Conservation (phyloP, 1,140 invertebrate genomes). For the Trichomalopsis sarcophagae region DNA sequence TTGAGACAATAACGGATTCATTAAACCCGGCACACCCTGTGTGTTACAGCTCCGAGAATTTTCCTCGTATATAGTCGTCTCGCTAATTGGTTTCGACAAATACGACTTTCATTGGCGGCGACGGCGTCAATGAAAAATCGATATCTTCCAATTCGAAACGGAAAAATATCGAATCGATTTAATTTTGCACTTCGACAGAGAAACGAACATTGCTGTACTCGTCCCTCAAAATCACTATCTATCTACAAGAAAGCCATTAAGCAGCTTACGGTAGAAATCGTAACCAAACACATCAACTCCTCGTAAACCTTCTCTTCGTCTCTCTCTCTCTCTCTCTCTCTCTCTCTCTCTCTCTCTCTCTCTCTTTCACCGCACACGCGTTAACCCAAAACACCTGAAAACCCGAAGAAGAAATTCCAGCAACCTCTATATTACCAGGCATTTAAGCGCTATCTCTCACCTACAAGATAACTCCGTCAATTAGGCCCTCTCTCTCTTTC, state of each 20-base stretch:
- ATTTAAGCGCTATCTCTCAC: not conserved
- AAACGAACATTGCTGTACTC: too few species aligned
- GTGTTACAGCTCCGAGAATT: not conserved
- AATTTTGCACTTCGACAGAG: too few species aligned
- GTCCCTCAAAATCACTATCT: too few species aligned
- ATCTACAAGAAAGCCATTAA: too few species aligned
- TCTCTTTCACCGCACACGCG: too few species aligned
- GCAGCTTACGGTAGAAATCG: too few species aligned
- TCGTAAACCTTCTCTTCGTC: too few species aligned
- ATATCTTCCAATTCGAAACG: not conserved
- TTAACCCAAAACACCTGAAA: not conserved
- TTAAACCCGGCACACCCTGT: not conserved
- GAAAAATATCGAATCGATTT: not conserved
- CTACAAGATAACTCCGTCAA: not conserved
- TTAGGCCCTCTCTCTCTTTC: not conserved
- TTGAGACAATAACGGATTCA: slow-evolving; percentile 39
- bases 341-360: too few species aligned
- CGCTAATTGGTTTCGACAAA: slow-evolving; percentile 27
- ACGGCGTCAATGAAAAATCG: slow-evolving; percentile 6
- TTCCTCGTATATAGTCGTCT: not conserved
- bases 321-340: too few species aligned
- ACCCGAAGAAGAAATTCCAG: not conserved
- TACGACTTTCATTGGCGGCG: not conserved
- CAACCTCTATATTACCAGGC: not conserved
- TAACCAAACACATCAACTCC: too few species aligned